A percentile compares a stretch with the other conserved stretches of the same genome.
Conservation (phyloP, 2,888 invertebrate genomes). For the Drosophila buzzatii region DNA sequence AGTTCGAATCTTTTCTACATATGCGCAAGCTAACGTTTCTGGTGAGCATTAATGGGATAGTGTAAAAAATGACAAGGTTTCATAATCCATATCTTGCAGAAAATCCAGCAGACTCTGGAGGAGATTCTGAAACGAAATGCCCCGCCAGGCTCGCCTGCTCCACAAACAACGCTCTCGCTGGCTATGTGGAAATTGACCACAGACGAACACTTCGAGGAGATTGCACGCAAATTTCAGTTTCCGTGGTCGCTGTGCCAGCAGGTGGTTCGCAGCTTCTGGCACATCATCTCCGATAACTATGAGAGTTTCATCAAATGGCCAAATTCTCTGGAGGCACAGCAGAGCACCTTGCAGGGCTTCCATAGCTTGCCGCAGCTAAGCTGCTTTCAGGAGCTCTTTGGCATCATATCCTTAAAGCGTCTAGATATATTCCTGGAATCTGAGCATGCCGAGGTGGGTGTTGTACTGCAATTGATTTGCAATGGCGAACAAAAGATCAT, state of each 20-base stretch:
- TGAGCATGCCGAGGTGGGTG: conserved; percentile 82
- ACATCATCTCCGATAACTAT: conserved; percentile 82
- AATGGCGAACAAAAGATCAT: conserved; percentile 81
- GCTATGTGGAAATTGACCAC: conserved; percentile 84
- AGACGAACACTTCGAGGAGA: conserved; percentile 84
- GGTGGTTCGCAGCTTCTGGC: conserved; percentile 83
- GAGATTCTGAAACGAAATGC: conserved; percentile 39
- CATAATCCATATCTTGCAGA: conserved; percentile 28
- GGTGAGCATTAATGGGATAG: conserved; percentile 51
- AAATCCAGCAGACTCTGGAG: conserved; percentile 60
- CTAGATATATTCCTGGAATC: conserved; percentile 83
- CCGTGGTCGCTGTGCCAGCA: conserved; percentile 78
- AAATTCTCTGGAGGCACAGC: conserved; percentile 73
- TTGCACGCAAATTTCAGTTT: conserved; percentile 81
- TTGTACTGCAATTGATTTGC: conserved; percentile 83
- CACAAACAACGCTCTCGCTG: conserved; percentile 81
- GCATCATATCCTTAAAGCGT: conserved; percentile 79
- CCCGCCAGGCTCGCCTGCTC: conserved; percentile 50
- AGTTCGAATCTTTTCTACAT: conserved; percentile 81
- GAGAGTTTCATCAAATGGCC: conserved; percentile 84
- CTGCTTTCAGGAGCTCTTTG: conserved; percentile 77
- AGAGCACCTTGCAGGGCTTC: conserved; percentile 70
- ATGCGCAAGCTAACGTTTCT: conserved; percentile 81
- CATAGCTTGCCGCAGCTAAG: conserved; percentile 56
- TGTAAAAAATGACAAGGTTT: too few species aligned